A percentile compares a stretch with the other conserved stretches of the same genome.
These are phyloP conservation scores for Heteractis magnifica DNA, from an alignment of 92 coral and sea anemone genomes.

Conservation along the genomic window DNA sequence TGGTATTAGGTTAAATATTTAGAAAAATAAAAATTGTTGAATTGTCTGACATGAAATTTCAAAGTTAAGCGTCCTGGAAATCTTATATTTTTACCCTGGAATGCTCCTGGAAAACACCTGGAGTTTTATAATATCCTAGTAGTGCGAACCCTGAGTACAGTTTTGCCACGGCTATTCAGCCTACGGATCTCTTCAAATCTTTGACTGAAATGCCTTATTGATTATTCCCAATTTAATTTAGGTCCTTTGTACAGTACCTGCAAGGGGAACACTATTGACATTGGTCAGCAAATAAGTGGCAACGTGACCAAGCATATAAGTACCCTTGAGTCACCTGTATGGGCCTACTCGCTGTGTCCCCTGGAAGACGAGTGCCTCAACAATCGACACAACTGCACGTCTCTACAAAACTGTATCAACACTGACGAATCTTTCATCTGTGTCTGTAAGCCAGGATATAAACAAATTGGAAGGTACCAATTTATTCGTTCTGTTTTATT, in stretches of 20 bases:
- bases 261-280: conserved; percentile 37
- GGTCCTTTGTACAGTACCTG: conserved; percentile 81
- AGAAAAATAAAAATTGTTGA: too few relatives aligned
- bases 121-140: too few relatives aligned
- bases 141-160: too few relatives aligned
- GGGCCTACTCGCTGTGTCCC: conserved; percentile 90
- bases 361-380: conserved; percentile 88
- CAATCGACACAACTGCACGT: conserved; percentile 72
- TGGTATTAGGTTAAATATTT: too few relatives aligned
- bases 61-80: too few relatives aligned
- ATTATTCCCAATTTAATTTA: neutral
- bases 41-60: too few relatives aligned
- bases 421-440: conserved; percentile 58
- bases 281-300: conserved; percentile 20
- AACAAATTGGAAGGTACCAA: conserved; percentile 2
- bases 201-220: neutral
- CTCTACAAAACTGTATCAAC: conserved; percentile 70
- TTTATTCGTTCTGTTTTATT: neutral
- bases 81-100: too few relatives aligned
- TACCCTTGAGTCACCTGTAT: conserved; percentile 48
- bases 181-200: neutral
- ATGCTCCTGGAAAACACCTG: too few relatives aligned
- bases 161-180: too few relatives aligned
- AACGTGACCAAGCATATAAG: conserved; percentile 32
- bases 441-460: conserved; percentile 77